These are phyloP conservation scores for Napeogenes inachia DNA, from an alignment of 2,888 invertebrate genomes.

Conservation along the genomic window DNA sequence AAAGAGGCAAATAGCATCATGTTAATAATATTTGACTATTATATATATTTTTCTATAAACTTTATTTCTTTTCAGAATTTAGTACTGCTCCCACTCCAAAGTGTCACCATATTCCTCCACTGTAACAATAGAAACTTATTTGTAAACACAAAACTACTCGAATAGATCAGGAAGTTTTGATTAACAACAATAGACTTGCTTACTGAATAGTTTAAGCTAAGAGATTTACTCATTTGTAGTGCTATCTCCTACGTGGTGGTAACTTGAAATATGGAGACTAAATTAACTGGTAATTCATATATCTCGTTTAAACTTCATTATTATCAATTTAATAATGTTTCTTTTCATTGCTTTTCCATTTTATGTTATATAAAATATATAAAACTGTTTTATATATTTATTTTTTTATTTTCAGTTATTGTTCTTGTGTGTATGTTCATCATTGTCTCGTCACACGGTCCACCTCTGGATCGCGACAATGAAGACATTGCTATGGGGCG, in stretches of 20 bases:
- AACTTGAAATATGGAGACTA: constrained; percentile 23
- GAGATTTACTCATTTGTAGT: constrained; percentile 24
- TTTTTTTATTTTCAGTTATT: constrained; percentile 41
- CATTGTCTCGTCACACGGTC: constrained; percentile 52
- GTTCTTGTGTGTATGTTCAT: constrained; percentile 35
- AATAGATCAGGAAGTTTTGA: constrained; percentile 27
- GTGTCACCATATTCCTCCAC: constrained; percentile 47
- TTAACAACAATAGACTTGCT: constrained; percentile 39
- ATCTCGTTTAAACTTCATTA: background rate
- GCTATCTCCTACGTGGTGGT: constrained; percentile 28
- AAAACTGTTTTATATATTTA: no score
- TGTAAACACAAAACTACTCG: constrained; percentile 12
- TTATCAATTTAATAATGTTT: background rate
- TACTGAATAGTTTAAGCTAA: constrained; percentile 33
- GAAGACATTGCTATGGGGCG: constrained; percentile 69
- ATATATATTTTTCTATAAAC: no score
- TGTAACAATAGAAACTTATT: constrained; percentile 30
- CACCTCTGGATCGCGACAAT: constrained; percentile 62
- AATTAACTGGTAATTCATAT: constrained; percentile 34
- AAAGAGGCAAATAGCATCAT: no score
- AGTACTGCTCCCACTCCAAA: constrained; percentile 32
- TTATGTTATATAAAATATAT: no score
- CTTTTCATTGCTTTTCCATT: constrained; percentile 6
- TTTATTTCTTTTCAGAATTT: constrained; percentile 42
- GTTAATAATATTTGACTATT: no score